phyloP scores from a whole-genome alignment of 2,888 invertebrate genomes.

The Plebejus melissa region DNA sequence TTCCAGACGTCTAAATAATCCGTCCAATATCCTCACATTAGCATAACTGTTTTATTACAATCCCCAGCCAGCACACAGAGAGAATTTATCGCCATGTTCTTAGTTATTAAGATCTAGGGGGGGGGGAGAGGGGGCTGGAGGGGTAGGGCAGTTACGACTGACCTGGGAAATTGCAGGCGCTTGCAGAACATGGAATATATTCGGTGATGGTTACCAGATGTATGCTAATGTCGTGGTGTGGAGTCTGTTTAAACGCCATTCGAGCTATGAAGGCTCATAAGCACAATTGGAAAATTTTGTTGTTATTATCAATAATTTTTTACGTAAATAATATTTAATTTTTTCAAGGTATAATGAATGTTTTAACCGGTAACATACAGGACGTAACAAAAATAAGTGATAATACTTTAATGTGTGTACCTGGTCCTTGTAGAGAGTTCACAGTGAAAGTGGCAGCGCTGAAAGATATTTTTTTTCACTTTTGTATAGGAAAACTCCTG shows the following conservation, averaged over 20 bases:
- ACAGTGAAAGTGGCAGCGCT: too few species aligned
- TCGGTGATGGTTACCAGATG: background rate
- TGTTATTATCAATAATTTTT: too few species aligned
- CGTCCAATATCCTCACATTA: background rate
- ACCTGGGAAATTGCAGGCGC: constrained; percentile 29
- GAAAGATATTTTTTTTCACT: too few species aligned
- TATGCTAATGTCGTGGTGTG: background rate
- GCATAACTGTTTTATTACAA: constrained; percentile 4
- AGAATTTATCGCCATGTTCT: constrained; percentile 29
- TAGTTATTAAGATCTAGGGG: constrained; percentile 28
- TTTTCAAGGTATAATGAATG: too few species aligned
- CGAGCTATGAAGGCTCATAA: background rate
- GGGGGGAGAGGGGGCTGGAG: background rate
- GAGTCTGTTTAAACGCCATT: background rate
- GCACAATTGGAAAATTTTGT: too few species aligned
- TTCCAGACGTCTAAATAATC: background rate
- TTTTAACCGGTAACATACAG: too few species aligned
- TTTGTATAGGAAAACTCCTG: too few species aligned
- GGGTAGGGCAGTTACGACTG: constrained; percentile 23
- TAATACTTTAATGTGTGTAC: too few species aligned
- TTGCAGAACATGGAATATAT: constrained; percentile 12
- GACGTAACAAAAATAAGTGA: too few species aligned
- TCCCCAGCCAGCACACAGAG: background rate
- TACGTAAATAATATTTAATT: too few species aligned
- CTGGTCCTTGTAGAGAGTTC: too few species aligned